Evolutionary conservation across 30 jellyfish, hydroid and myxozoan genomes (phyloP), one percentile per base, ranked within the genome.

Genomic region (Pelagia noctiluca): DNA sequence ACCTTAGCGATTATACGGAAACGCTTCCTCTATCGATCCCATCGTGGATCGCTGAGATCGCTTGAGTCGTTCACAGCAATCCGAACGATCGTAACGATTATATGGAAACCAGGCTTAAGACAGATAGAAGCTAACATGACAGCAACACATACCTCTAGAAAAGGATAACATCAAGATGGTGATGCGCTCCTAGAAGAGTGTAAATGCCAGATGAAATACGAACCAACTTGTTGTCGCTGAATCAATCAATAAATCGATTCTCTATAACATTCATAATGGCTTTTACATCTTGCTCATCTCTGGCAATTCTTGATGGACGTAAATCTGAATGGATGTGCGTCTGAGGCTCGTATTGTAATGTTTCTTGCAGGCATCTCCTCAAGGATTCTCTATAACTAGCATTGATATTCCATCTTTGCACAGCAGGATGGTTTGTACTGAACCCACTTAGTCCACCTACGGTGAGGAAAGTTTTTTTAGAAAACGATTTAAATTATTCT

Each of bases 351-450:
- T 75, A 71, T 16, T 71, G 25, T 25, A 71, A 68, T 38, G 62
- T 82, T 13, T 53, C 30, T n/a, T 75, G 87, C 57, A 75, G 61
- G 30, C 87, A 75, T 50, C 48, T 75, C 85, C 85, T 25, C n/a
- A 75, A 81, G 30, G 87, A 82, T 75, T 86, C 87, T 75, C 87
- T 75, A 81, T 75, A 75, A 19, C 85, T 22, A 22, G 85, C 87
- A 75, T 75, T 48, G 19, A 75, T 75, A 82, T 75, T 46, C 87
- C 87, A 75, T 53, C 87, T 75, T 37, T 75, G 62, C n/a, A 71
- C 84, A 18, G 84, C 84, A 31, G 25, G n/a, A n/a, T 25, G 26
- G 85, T 75, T 75, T 31, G 87, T 75, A 18, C 85, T 38, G 36
- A 75, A 75, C 32, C 85, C 87, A 38, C 76, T 71, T 32, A 25